These are phyloP conservation scores for Montipora foliosa DNA, from an alignment of 64 coral and sea anemone species.

Conservation along the genomic window DNA sequence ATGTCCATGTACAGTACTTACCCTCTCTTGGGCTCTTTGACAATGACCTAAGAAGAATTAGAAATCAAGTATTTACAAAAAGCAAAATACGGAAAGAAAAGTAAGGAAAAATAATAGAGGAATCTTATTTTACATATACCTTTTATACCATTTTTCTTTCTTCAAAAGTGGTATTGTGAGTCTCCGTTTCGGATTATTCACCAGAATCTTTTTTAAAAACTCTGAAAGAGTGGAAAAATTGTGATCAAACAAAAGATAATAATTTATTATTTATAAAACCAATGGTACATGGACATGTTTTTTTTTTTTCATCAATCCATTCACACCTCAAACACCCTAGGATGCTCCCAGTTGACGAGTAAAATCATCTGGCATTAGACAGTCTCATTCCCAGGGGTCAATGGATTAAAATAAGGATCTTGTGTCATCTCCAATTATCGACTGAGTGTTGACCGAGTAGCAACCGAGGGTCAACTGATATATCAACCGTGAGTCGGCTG, in stretches of 20 bases:
- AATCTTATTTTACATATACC: constrained; percentile 9
- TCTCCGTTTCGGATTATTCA: constrained; percentile 85
- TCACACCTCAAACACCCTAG: too few species aligned
- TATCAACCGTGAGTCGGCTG: too few species aligned
- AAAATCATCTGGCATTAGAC: too few species aligned
- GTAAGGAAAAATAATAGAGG: background rate
- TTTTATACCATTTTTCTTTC: constrained; percentile 94
- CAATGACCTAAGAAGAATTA: constrained; percentile 64
- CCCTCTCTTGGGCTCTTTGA: constrained; percentile 77
- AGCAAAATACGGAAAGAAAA: background rate
- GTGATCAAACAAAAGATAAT: background rate
- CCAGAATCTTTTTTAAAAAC: constrained; percentile 84
- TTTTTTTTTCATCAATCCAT: too few species aligned
- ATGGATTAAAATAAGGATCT: too few species aligned
- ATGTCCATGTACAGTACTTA: constrained; percentile 15
- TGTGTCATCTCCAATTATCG: too few species aligned
- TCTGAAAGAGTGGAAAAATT: constrained; percentile 35
- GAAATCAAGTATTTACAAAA: background rate
- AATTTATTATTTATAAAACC: too few species aligned
- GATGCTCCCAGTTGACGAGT: fast-evolving
- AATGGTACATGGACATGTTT: too few species aligned
- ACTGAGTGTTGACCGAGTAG: too few species aligned
- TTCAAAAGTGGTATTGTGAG: constrained; percentile 84
- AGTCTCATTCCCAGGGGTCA: too few species aligned
- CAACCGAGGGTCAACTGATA: too few species aligned